Percentiles rank a stretch among this genome's conserved stretches.
Evolutionary conservation across 2,797 vertebrate species (phyloP).

Genomic region (Taeniopygia guttata): DNA sequence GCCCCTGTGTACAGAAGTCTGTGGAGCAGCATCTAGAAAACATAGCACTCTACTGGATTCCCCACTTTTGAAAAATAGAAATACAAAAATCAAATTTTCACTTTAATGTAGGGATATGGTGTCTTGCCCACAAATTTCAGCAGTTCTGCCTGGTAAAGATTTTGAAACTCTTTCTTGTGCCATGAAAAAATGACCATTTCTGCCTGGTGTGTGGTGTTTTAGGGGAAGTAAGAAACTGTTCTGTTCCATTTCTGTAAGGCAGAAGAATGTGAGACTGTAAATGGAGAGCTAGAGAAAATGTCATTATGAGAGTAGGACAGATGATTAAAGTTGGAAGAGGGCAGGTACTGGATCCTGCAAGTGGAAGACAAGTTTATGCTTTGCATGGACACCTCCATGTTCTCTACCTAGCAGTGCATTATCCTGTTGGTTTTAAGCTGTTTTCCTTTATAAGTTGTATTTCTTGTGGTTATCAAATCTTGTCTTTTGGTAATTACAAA

Average conservation of each 20-base stretch:
- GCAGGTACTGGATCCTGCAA: not conserved
- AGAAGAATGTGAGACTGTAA: not conserved
- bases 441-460: not conserved
- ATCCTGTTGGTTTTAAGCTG: not conserved
- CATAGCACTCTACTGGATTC: not conserved
- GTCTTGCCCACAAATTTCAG: not conserved
- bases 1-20: not conserved
- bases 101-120: not conserved
- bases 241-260: not conserved
- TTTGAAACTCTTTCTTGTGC: not conserved
- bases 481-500: not conserved
- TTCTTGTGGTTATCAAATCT: not conserved
- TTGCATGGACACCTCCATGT: not conserved
- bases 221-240: not conserved
- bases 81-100: not conserved
- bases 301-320: not conserved
- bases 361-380: not conserved
- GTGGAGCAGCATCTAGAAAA: not conserved
- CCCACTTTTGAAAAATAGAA: not conserved
- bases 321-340: not conserved
- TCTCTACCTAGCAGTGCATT: not conserved
- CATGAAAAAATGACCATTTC: not conserved
- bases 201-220: not conserved
- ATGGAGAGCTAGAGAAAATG: not conserved
- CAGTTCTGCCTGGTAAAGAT: not conserved